Conservation (phyloP, 2,797 vertebrate genomes). For the Tarsius wallacei region DNA sequence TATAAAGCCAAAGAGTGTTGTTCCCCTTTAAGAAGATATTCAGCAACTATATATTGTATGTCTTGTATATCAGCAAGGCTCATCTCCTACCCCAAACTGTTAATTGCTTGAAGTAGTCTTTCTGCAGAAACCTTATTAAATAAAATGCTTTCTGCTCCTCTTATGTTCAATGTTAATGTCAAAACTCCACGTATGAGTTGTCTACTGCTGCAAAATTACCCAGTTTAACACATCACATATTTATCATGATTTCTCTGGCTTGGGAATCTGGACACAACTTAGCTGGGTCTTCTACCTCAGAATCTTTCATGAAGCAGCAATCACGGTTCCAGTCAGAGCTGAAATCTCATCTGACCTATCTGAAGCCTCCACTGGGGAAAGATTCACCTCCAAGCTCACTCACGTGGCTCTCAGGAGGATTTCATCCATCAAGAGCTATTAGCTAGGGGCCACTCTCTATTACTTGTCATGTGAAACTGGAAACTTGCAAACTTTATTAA, state of each 20-base stretch:
- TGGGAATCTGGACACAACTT: background rate
- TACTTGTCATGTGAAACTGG: background rate
- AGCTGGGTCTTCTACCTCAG: background rate
- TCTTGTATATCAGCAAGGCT: background rate
- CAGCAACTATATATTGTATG: background rate
- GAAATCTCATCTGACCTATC: background rate
- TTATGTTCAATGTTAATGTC: background rate
- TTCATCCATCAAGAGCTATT: background rate
- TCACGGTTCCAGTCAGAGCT: too few species aligned
- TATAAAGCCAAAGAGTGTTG: background rate
- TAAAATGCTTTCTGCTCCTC: background rate
- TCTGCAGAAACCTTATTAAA: background rate
- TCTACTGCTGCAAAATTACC: background rate
- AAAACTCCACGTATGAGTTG: background rate
- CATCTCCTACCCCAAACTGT: background rate
- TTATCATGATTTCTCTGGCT: background rate
- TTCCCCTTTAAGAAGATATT: background rate
- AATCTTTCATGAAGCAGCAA: background rate
- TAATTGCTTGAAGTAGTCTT: background rate
- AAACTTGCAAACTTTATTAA: background rate
- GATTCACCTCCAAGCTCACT: background rate
- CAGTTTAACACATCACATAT: background rate
- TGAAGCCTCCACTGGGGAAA: background rate
- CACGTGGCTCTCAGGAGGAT: background rate
- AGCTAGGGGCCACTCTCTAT: background rate